Evolutionary conservation across 2,888 invertebrate species (phyloP).

Genomic region (Archaeoteleia sp.): DNA sequence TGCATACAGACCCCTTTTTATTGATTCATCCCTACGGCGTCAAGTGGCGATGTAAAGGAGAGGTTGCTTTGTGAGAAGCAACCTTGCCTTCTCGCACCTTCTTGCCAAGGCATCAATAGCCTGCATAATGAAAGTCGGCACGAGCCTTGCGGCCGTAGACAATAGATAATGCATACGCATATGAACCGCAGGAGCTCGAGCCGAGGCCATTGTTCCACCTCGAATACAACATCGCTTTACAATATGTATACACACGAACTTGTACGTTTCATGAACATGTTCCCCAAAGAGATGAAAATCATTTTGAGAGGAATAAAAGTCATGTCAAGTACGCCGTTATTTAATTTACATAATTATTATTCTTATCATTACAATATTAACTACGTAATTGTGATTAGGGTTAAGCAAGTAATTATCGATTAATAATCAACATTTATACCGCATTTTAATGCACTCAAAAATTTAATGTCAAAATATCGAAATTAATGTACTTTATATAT

Average conservation of each 20-base stretch:
- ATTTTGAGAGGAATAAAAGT: neutral
- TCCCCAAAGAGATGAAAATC: neutral
- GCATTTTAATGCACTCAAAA: too few species aligned
- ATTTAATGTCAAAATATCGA: too few species aligned
- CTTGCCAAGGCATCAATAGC: slow-evolving; percentile 4
- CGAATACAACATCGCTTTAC: slow-evolving; percentile 6
- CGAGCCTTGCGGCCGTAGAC: slow-evolving; percentile 15
- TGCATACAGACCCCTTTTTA: slow-evolving; percentile 8
- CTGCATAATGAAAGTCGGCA: slow-evolving; percentile 12
- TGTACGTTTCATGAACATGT: neutral
- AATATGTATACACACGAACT: neutral
- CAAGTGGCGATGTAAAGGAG: slow-evolving; percentile 1
- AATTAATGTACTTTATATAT: too few species aligned
- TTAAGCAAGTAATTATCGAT: too few species aligned
- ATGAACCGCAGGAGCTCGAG: slow-evolving; percentile 10
- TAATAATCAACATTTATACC: too few species aligned
- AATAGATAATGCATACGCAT: slow-evolving; percentile 15
- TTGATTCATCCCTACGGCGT: slow-evolving; percentile 5
- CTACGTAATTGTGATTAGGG: too few species aligned
- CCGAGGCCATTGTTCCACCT: neutral
- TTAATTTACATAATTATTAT: too few species aligned
- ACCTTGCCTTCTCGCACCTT: slow-evolving; percentile 1
- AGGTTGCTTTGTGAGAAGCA: slow-evolving; percentile 9
- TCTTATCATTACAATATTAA: too few species aligned
- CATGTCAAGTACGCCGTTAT: too few species aligned